Evolutionary conservation across 2,113 vertebrate species (phyloP), one percentile per base, ranked within the genome.

Genomic region (Oreochromis tanganicae): DNA sequence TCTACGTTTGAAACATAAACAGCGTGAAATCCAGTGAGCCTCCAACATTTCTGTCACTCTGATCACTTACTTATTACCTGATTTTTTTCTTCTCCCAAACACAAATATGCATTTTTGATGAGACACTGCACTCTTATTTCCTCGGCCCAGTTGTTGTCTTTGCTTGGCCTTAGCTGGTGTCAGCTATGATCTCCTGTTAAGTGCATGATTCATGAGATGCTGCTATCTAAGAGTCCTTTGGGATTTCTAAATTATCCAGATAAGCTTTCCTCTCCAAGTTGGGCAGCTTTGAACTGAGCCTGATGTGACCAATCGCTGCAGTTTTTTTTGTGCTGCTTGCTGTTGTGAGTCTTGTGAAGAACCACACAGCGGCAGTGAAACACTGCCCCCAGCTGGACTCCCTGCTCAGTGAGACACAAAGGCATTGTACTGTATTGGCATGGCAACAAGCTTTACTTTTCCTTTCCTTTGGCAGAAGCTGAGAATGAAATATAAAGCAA

Each of bases 301-400:
- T 87, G 63, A 88, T 95, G 86, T 83, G 87, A 85, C 89, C 86
- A 80, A 32, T 75, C 57, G 61, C 61, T 88, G 85, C 88, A 88
- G 73, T 1, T 11, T 4, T 43, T 61, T 90, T 84, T 81, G 73
- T 68, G 80, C 29, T 83, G 78, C 80, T 54, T 54, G 32, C n/a
- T 86, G 78, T 19, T 46, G 29, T 59, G 81, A 24, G 46, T 68
- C 34, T 32, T 63, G 46, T 32, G 14, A 9, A 78, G 73, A 32
- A 52, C 46, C 46, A 57, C 46, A 6, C 34, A 48, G 84, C 6
- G 14, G 78, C 48, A 78, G 88, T 57, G 75, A 91, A 92, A 94
- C 84, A 94, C 92, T 95, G 95, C 95, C 96, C 92, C 89, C 95
- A 16, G 27, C 83, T 96, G 96, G 94, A 79, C 38, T 3, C 52